A percentile compares a stretch with the other conserved stretches of the same genome.
Evolutionary conservation across 2,888 invertebrate genomes (phyloP).

Genomic region (Dorcus hopei): DNA sequence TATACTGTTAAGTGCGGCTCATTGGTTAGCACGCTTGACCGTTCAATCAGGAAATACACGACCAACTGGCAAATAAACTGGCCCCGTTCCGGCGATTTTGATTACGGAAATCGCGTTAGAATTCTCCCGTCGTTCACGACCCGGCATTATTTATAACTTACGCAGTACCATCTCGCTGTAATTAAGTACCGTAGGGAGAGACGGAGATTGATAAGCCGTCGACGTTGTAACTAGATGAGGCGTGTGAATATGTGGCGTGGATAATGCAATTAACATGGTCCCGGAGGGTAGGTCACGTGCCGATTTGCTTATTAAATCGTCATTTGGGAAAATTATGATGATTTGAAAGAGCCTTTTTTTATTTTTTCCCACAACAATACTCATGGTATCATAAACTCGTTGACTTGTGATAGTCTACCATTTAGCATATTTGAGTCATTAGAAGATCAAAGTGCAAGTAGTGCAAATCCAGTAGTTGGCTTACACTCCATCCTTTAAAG

Average conservation of each 20-base stretch:
- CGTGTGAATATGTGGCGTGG: slow-evolving; percentile 46
- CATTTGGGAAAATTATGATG: neutral
- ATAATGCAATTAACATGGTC: slow-evolving; percentile 46
- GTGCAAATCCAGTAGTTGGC: too few species aligned
- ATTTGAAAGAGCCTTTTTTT: neutral
- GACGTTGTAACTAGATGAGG: slow-evolving; percentile 37
- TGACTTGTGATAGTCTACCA: too few species aligned
- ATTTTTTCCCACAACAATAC: neutral
- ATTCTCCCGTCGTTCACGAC: slow-evolving; percentile 13
- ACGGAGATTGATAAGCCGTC: slow-evolving; percentile 12
- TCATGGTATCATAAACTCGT: too few species aligned
- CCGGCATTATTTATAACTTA: slow-evolving; percentile 12
- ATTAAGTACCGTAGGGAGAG: slow-evolving; percentile 8
- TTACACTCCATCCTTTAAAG: too few species aligned
- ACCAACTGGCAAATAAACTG: slow-evolving; percentile 26
- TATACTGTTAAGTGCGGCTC: slow-evolving; percentile 35
- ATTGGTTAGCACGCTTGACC: slow-evolving; percentile 29
- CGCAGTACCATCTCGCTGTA: neutral
- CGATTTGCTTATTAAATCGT: slow-evolving; percentile 3
- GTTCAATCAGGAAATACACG: slow-evolving; percentile 20
- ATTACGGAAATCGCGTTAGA: slow-evolving; percentile 19
- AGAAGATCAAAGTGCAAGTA: too few species aligned
- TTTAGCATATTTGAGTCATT: too few species aligned
- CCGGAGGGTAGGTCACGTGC: slow-evolving; percentile 11
- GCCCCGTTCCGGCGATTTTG: slow-evolving; percentile 23